phyloP scores from a whole-genome alignment of 2,797 vertebrate species.

The Amphiprion clarkii region DNA sequence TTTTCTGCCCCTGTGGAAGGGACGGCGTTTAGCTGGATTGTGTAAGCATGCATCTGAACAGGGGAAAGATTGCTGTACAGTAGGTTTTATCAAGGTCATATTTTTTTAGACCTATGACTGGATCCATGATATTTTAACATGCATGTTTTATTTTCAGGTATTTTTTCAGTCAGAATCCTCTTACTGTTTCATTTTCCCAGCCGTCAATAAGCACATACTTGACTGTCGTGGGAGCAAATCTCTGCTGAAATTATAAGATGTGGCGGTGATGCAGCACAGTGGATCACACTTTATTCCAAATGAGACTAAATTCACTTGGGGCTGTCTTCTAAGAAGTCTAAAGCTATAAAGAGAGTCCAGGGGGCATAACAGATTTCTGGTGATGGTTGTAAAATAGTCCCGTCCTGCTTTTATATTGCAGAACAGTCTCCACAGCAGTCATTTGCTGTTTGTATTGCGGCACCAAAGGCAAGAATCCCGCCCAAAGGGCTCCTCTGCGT shows the following conservation, averaged over 20 bases:
- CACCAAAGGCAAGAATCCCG: slow-evolving; percentile 50
- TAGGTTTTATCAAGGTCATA: slow-evolving; percentile 8
- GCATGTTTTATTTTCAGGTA: neutral
- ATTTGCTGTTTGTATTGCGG: slow-evolving; percentile 40
- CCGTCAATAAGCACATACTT: neutral
- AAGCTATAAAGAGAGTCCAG: slow-evolving; percentile 44
- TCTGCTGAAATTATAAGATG: slow-evolving; percentile 19
- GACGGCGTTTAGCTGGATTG: slow-evolving; percentile 10
- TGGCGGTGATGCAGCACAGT: neutral
- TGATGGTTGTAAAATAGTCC: slow-evolving; percentile 53
- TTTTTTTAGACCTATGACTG: slow-evolving; percentile 22
- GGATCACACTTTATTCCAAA: slow-evolving; percentile 38
- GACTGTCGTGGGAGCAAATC: slow-evolving; percentile 12
- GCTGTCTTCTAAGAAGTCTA: slow-evolving; percentile 37
- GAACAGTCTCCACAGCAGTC: slow-evolving; percentile 33
- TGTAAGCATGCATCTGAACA: slow-evolving; percentile 24
- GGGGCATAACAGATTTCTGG: slow-evolving; percentile 33
- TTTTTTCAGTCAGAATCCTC: slow-evolving; percentile 14
- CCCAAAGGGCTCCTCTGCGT: slow-evolving; percentile 21
- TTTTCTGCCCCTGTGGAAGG: slow-evolving; percentile 61
- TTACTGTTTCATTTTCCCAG: slow-evolving; percentile 13
- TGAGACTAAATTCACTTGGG: slow-evolving; percentile 32
- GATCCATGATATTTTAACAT: slow-evolving; percentile 1
- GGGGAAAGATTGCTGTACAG: neutral
- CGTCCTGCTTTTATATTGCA: slow-evolving; percentile 61